Evolutionary conservation across 2,888 invertebrate genomes (phyloP).

Genomic region (Lasioglossum lativentre): DNA sequence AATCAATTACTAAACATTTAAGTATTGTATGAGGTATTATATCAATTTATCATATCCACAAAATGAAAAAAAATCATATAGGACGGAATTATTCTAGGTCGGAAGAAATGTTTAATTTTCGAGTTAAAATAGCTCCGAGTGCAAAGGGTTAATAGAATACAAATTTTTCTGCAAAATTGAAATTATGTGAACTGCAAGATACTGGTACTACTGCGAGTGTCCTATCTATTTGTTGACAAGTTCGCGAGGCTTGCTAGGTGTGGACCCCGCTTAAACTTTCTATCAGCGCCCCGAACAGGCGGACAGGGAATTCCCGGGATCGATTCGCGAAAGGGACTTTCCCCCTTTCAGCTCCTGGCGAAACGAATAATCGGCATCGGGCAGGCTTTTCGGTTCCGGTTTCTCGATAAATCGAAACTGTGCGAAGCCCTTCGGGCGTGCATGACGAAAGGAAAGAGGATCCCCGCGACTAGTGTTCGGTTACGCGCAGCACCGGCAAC

Average conservation of each 20-base stretch:
- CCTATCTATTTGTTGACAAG: background rate
- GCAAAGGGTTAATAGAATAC: too few species aligned
- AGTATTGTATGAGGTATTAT: too few species aligned
- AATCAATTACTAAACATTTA: too few species aligned
- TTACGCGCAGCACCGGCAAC: slow-evolving; percentile 60
- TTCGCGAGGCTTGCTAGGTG: background rate
- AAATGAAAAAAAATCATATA: too few species aligned
- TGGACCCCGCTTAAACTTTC: slow-evolving; percentile 15
- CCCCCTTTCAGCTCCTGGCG: slow-evolving; percentile 33
- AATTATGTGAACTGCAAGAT: too few species aligned
- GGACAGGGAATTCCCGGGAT: slow-evolving; percentile 33
- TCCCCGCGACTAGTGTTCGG: slow-evolving; percentile 73
- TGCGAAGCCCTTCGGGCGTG: slow-evolving; percentile 73
- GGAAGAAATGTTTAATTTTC: too few species aligned
- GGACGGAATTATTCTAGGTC: too few species aligned
- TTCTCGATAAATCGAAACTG: slow-evolving; percentile 84
- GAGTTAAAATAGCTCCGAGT: too few species aligned
- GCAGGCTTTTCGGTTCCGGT: slow-evolving; percentile 81
- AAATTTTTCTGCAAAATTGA: too few species aligned
- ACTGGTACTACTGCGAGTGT: too few species aligned
- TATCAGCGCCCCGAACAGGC: background rate
- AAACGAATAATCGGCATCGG: slow-evolving; percentile 66
- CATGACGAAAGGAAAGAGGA: slow-evolving; percentile 83
- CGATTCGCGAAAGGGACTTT: slow-evolving; percentile 36
- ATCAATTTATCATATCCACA: too few species aligned